Base-by-base conservation (phyloP, 2,113 vertebrate genomes). In the Progne subis region DNA sequence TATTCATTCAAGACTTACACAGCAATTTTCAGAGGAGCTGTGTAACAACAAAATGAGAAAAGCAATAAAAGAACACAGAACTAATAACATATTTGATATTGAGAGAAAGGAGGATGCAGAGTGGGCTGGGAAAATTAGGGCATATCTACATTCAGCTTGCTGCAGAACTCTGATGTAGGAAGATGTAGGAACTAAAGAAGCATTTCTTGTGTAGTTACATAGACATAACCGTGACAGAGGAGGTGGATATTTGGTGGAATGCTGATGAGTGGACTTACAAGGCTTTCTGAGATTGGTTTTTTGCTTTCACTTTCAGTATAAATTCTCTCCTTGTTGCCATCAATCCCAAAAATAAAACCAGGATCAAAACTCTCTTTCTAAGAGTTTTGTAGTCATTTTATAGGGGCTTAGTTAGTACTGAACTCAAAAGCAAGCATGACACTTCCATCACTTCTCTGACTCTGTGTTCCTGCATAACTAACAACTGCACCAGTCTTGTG, bases 1-100 rank as follows among this genome's bases (percentile, higher is more conserved):
- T 49, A 75, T 91, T 53, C 61, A 56, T 68, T 81, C n/a, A 68
- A 76, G 61, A 94, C 64, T 91, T 84, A 57, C 5, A 26, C 32
- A 77, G 47, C 47, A 82, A 5, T 96, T 97, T 96, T 94, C 55
- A 67, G 84, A 79, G 64, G 29, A 86, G 43, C 32, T 90, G 47
- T 90, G 32, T 63, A 74, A 70, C 59, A 94, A 55, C 68, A 83
- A 88, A 83, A 70, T 67, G 79, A 77, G 75, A 92, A 77, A 47
- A 94, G 44, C 60, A 75, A 55, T 92, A 61, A 88, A 86, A 88
- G 57, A 37, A 37, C 32, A 50, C 25, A 68, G 31, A 84, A 68
- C 37, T 91, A 63, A 56, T 57, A 82, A 85, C 31, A n/a, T 11
- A 39, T 78, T 67, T 82, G 43, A 39, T 94, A 71, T 71, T 87